phyloP scores from a whole-genome alignment of 2,797 vertebrate species.

The Myotis findleyi region DNA sequence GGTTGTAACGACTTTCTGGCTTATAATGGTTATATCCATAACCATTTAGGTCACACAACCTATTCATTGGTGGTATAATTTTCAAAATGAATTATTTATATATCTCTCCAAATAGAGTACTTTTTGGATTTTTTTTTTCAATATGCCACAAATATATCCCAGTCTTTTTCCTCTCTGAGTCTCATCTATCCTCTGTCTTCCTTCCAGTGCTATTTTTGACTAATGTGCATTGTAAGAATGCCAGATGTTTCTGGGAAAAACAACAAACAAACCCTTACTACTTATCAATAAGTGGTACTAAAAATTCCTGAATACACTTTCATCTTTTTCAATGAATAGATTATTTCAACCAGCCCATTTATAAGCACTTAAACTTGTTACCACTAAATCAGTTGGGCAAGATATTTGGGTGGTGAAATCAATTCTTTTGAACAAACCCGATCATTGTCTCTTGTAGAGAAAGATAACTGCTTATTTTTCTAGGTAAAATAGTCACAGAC shows the following conservation, averaged over 20 bases:
- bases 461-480: background rate
- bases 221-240: background rate
- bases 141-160: background rate
- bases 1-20: background rate
- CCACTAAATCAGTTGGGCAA: background rate
- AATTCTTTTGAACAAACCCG: conserved; percentile 7
- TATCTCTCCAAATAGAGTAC: background rate
- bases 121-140: background rate
- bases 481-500: background rate
- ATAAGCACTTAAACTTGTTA: conserved; percentile 19
- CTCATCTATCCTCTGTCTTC: background rate
- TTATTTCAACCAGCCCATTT: conserved; percentile 17
- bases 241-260: background rate
- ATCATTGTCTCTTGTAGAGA: conserved; percentile 12
- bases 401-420: background rate
- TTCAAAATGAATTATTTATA: conserved; percentile 30
- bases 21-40: background rate
- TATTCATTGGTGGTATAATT: background rate
- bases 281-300: background rate
- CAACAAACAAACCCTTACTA: background rate
- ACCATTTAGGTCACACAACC: background rate
- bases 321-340: background rate
- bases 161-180: background rate
- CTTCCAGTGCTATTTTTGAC: conserved; percentile 23
- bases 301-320: conserved; percentile 10